Conservation (phyloP, 2,797 vertebrate species). For the Aselliscus stoliczkanus region DNA sequence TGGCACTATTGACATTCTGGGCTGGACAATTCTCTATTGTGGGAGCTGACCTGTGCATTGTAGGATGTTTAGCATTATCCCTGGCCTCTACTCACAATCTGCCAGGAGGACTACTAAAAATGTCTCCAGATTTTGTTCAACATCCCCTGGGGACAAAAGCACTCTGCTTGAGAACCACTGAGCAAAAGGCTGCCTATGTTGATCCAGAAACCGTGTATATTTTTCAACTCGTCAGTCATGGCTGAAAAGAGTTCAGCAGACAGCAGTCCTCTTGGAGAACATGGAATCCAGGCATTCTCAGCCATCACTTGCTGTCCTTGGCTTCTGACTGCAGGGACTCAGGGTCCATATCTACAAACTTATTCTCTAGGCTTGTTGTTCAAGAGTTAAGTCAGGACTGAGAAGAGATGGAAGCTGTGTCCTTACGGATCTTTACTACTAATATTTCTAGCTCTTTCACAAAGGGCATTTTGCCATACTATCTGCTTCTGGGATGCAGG, state of each 20-base stretch:
- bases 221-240: background rate
- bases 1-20: background rate
- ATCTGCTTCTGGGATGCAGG: conserved; percentile 19
- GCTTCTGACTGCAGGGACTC: too few relatives aligned
- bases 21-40: background rate
- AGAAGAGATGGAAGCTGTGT: background rate
- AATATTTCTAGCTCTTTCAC: conserved; percentile 47
- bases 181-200: background rate
- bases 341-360: background rate
- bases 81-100: background rate
- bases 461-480: background rate
- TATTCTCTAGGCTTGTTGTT: background rate
- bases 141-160: background rate
- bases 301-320: background rate
- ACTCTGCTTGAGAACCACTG: background rate
- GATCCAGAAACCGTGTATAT: background rate
- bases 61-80: background rate
- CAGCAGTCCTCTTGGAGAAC: background rate
- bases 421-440: conserved; percentile 47
- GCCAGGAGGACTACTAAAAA: background rate
- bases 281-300: background rate
- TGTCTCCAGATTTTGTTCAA: background rate
- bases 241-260: background rate
- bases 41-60: background rate
- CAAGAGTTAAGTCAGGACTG: background rate